Base-by-base conservation (phyloP, 2,888 invertebrate species). In the Sussaba pulchella region DNA sequence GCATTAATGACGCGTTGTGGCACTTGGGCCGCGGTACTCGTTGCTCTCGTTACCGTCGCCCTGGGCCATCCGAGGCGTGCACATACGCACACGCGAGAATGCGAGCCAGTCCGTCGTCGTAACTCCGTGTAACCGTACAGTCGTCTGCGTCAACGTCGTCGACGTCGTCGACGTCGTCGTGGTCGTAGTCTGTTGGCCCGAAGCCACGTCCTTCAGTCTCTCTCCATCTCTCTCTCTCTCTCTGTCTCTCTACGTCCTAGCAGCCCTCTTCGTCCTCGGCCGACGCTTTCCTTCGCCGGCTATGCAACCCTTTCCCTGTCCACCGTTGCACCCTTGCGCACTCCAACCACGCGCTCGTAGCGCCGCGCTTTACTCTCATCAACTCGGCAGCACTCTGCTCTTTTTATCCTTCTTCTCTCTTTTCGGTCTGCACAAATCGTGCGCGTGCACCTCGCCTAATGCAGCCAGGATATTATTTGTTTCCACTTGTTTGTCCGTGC, bases 401-500 rank as follows among this genome's bases (percentile, higher is more conserved):
- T 43, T 76, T 67, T 77, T 41, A 61, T 70, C 59, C 50, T 5
- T 6, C 2, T 6, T 31, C 31, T 31, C 31, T 2, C 31, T n/a
- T n/a, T n/a, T 2, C 31, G 31, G 31, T 2, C 31, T 31, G 2
- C 31, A 31, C 31, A 5, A 2, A 78, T 78, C 82, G 17, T 14
- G 39, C 52, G 14, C 83, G 83, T 72, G 77, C 83, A 76, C 82
- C 81, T 79, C 84, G 84, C 87, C 85, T 87, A 89, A 90, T 88
- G 89, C 88, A 88, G 82, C 59, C 89, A 88, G 89, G 90, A 91
- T 91, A 90, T 91, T 91, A 90, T 91, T 91, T 91, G 91, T 91
- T 90, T 90, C 88, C 89, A 89, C 88, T 89, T 89, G 89, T 91
- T 89, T 91, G 88, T 87, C 87, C 88, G 31, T 72, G 43, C 57